Conservation (phyloP, 2,113 vertebrate genomes). For the Myotis brandtii region DNA sequence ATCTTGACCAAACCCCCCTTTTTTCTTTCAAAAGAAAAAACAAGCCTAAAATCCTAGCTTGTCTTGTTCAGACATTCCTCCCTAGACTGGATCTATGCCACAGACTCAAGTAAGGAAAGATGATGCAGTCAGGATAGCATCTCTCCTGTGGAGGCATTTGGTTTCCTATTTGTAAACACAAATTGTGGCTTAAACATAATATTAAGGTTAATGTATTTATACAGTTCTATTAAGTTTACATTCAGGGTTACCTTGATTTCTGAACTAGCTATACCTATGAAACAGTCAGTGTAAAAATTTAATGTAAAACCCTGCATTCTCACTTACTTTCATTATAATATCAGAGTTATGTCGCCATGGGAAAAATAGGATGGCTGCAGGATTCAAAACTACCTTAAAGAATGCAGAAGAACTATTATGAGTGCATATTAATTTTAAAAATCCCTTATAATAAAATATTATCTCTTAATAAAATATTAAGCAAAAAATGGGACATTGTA, state of each 20-base stretch:
- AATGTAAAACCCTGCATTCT: neutral
- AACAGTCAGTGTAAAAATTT: neutral
- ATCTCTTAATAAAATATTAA: constrained; percentile 69
- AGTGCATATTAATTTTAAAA: constrained; percentile 56
- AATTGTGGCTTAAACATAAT: neutral
- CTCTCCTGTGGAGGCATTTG: neutral
- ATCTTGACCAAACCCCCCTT: neutral
- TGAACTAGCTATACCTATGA: constrained; percentile 5
- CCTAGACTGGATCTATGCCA: neutral
- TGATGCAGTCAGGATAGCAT: neutral
- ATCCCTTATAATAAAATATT: constrained; percentile 56
- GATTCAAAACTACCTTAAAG: constrained; percentile 65
- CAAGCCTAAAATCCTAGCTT: neutral
- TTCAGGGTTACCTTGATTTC: constrained; percentile 1
- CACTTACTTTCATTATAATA: neutral
- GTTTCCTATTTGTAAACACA: neutral
- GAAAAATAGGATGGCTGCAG: neutral
- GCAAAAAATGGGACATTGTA: constrained; percentile 56
- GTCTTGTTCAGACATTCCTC: neutral
- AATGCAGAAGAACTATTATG: constrained; percentile 58
- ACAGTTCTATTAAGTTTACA: neutral
- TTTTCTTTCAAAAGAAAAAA: neutral
- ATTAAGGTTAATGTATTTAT: neutral
- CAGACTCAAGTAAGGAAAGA: neutral
- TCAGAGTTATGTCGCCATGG: neutral